phyloP scores from a whole-genome alignment of 2,888 invertebrate genomes.

The Tenthredo amoena region DNA sequence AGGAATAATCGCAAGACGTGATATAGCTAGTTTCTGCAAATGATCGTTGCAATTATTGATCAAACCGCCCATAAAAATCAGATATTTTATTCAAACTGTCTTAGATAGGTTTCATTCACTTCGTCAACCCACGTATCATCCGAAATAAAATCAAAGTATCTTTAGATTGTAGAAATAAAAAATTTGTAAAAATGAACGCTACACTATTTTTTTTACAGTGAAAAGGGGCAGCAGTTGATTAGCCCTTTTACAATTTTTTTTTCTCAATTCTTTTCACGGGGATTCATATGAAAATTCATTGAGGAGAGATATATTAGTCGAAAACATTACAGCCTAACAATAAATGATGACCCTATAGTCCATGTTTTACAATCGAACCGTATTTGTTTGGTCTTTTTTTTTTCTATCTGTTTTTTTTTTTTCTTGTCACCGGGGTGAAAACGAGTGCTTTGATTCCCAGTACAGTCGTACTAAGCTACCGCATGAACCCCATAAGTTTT shows the following conservation, averaged over 20 bases:
- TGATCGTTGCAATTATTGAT: constrained; percentile 2
- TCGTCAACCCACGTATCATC: too few relatives aligned
- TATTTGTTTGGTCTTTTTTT: background rate
- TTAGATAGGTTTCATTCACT: background rate
- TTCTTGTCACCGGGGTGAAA: constrained; percentile 7
- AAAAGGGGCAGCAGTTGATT: too few relatives aligned
- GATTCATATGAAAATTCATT: background rate
- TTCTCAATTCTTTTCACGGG: background rate
- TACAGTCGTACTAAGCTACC: constrained; percentile 13
- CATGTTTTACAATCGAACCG: constrained; percentile 1
- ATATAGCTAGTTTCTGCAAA: background rate
- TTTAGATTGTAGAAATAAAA: too few relatives aligned
- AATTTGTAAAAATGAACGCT: too few relatives aligned
- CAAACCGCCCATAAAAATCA: background rate
- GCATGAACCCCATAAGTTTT: constrained; percentile 31
- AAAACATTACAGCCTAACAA: background rate
- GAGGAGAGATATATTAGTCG: background rate
- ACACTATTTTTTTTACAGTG: too few relatives aligned
- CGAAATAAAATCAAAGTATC: too few relatives aligned
- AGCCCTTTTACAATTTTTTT: background rate
- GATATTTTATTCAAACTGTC: background rate
- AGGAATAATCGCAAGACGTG: background rate
- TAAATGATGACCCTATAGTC: constrained; percentile 3
- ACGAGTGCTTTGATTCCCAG: constrained; percentile 46
- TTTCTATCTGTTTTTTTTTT: background rate